Evolutionary conservation across 1,140 invertebrate species (phyloP), one percentile per base, ranked within the genome.

Genomic region (Cydia amplana): DNA sequence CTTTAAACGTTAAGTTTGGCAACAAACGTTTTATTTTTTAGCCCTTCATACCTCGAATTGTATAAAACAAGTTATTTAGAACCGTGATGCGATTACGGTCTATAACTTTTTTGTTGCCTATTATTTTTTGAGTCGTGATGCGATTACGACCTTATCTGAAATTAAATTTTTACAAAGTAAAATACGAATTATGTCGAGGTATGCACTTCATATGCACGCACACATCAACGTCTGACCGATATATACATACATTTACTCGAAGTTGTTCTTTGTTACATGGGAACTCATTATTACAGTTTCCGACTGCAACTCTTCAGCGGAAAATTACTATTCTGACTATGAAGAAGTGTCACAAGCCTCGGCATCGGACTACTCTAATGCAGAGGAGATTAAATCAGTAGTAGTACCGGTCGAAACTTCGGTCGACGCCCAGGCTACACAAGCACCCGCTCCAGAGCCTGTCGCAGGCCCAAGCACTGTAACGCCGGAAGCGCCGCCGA

Each of bases 11-110:
- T 64, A 28, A 49, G 16, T 46, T 46, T n/a, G 32, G 14, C 9
- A 46, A 14, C 9, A 46, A 16, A 14, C 0, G 7, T 14, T 14
- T 46, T 14, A 6, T 14, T 72, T 46, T 4, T 67, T 36, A 32
- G 6, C 9, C 64, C 5, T 9, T 16, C 16, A 72, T 72, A 43
- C 55, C 10, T 55, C 25, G 67, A 32, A 5, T 25, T 32, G 4
- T 32, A 32, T 72, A 36, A 23, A 72, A 32, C 25, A 32, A 14
- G 23, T 40, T 46, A 20, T 40, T n/a, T 20, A 60, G 46, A 55
- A 28, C 20, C 46, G 51, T 60, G 73, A 74, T 20, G 73, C 14
- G 73, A 74, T 74, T 25, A 60, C 51, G 73, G 32, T 43, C 14
- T 7, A 72, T 72, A 43, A 72, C 25, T 23, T 18, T 40, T 40